Evolutionary conservation across 1,140 invertebrate species (phyloP), one percentile per base, ranked within the genome.

Genomic region (Delia radicum): DNA sequence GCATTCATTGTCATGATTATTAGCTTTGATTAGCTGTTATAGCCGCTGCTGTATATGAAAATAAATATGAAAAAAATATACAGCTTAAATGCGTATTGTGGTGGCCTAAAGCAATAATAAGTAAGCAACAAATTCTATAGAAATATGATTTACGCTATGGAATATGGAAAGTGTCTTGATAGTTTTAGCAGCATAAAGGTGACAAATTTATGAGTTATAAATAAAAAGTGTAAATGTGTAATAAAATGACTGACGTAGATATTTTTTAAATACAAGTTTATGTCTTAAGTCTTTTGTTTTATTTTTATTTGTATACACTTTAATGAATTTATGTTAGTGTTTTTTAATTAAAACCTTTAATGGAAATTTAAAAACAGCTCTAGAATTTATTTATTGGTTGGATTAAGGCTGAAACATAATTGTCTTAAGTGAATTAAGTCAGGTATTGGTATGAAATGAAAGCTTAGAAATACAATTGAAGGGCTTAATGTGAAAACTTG

Each of bases 1-100:
- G 29, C 65, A 21, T 69, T 69, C 65, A 69, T 69, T 69, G 65
- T 69, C 65, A 69, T 69, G 65, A 69, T 69, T 69, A 69, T 69
- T 69, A 69, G 29, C 65, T 69, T 69, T 69, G 65, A 69, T 69
- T 69, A 69, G 65, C 65, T 24, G 65, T 33, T 69, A 69, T 69
- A 33, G 65, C 65, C 65, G 29, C 65, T 69, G 29, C 18, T 33
- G 29, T 33, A 37, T 7, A 28, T 15, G 1, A n/a, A 33, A 69
- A 69, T 12, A 63, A 63, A n/a, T n/a, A 63, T 27, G 26, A 63
- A 6, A 63, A 27, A 63, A 27, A 15, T 63, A 27, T 63, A 13
- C 65, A 33, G 15, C 65, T 21, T 21, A 69, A 69, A 69, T 69
- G 65, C 65, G 65, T 69, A 69, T 33, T 7, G n/a, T 33, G 65